Conservation (phyloP, 2,888 invertebrate genomes). For the Xylophagus ater region DNA sequence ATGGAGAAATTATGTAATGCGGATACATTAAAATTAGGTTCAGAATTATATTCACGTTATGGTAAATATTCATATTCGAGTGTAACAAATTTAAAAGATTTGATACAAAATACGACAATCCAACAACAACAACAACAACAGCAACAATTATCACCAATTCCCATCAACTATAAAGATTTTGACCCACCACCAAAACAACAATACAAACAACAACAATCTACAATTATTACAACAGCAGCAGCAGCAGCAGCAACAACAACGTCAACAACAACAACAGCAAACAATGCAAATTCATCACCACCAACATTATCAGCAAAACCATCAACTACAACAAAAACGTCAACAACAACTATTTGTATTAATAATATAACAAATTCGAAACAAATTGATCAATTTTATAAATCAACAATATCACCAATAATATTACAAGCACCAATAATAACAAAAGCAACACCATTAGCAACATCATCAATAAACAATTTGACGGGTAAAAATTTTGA, state of each 20-base stretch:
- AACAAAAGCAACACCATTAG: conserved; percentile 22
- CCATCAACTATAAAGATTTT: conserved; percentile 36
- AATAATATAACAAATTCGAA: neutral
- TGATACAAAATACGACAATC: neutral
- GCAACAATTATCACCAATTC: conserved; percentile 19
- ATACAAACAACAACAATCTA: conserved; percentile 19
- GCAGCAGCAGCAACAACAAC: conserved; percentile 3
- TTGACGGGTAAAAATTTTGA: conserved; percentile 25
- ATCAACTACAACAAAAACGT: conserved; percentile 22
- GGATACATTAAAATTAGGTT: conserved; percentile 31
- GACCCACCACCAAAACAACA: conserved; percentile 34
- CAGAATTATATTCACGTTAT: conserved; percentile 21
- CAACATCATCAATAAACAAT: conserved; percentile 1
- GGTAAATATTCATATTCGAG: conserved; percentile 8
- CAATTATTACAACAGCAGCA: conserved; percentile 21
- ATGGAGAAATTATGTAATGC: conserved; percentile 33
- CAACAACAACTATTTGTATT: neutral
- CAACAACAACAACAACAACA: neutral
- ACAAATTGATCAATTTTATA: too few species aligned
- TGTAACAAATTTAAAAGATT: conserved; percentile 7
- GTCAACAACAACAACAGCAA: conserved; percentile 22
- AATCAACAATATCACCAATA: conserved; percentile 21
- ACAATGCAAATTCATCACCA: conserved; percentile 12
- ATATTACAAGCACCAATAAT: conserved; percentile 2
- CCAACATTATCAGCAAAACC: conserved; percentile 2